Conservation (phyloP, 2,888 invertebrate species). For the Coremacera marginata region DNA sequence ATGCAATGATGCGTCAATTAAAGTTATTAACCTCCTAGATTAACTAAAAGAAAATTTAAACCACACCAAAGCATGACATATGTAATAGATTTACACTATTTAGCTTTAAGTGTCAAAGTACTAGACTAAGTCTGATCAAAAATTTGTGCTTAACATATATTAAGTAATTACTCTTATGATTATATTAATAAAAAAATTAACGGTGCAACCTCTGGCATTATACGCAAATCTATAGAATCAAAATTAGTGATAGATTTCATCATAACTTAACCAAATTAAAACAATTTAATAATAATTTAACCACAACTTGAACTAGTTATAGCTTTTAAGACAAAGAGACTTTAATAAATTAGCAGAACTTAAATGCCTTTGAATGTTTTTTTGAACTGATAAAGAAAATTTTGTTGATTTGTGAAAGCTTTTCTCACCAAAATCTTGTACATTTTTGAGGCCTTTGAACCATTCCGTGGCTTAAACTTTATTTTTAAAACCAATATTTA, state of each 20-base stretch:
- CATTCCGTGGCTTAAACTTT: conserved; percentile 64
- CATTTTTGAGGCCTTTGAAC: conserved; percentile 65
- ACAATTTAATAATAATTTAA: no score
- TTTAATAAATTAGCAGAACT: conserved; percentile 39
- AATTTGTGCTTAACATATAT: conserved; percentile 1
- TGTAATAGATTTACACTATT: not conserved
- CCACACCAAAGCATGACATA: conserved; percentile 34
- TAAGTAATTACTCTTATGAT: no score
- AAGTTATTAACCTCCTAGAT: not conserved
- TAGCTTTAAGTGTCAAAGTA: not conserved
- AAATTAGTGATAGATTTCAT: conserved; percentile 46
- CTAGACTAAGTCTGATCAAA: not conserved
- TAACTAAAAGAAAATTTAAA: not conserved
- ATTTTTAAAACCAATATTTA: conserved; percentile 42
- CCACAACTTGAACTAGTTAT: no score
- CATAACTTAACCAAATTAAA: not conserved
- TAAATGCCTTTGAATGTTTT: conserved; percentile 41
- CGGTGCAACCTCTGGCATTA: conserved; percentile 45
- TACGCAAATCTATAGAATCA: conserved; percentile 46
- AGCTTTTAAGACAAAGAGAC: conserved; percentile 33
- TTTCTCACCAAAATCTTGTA: conserved; percentile 49
- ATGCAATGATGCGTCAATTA: not conserved
- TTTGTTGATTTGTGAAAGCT: not conserved
- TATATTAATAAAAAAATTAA: conserved; percentile 16
- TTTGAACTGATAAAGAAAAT: not conserved